These are phyloP conservation scores for Diachrysia chrysitis DNA, from an alignment of 2,888 invertebrate species.

Conservation along the genomic window DNA sequence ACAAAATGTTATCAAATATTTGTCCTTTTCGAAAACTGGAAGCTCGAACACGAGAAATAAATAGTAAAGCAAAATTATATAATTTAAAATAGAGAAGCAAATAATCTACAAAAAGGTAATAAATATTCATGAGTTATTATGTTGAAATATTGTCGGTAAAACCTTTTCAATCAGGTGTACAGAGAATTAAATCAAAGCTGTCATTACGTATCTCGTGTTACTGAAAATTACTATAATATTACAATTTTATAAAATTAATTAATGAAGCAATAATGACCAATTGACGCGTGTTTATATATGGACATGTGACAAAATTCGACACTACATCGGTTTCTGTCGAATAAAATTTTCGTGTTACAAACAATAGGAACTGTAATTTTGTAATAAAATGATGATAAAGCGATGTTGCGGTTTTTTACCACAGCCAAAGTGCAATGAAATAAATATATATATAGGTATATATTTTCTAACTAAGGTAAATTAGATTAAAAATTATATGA, in stretches of 20 bases:
- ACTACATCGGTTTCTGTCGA: neutral
- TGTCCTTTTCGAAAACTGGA: neutral
- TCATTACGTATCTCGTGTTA: neutral
- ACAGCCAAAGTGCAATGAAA: neutral
- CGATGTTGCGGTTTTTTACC: neutral
- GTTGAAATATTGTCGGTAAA: neutral
- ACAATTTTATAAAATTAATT: neutral
- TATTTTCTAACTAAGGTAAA: too few species aligned
- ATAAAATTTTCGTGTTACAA: neutral
- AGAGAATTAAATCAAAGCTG: slow-evolving; percentile 4
- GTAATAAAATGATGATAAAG: neutral
- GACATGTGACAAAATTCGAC: neutral
- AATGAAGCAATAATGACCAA: neutral
- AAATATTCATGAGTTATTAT: neutral
- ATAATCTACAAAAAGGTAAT: neutral
- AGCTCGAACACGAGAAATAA: neutral
- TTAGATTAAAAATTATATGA: too few species aligned
- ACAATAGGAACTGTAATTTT: neutral
- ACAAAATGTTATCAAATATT: neutral
- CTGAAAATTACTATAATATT: neutral
- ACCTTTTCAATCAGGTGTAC: neutral
- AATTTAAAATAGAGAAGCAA: too few species aligned
- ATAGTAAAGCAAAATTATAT: too few species aligned
- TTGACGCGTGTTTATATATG: neutral
- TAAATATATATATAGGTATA: too few species aligned